phyloP scores from a whole-genome alignment of 2,888 invertebrate genomes.

The Eupithecia inturbata region DNA sequence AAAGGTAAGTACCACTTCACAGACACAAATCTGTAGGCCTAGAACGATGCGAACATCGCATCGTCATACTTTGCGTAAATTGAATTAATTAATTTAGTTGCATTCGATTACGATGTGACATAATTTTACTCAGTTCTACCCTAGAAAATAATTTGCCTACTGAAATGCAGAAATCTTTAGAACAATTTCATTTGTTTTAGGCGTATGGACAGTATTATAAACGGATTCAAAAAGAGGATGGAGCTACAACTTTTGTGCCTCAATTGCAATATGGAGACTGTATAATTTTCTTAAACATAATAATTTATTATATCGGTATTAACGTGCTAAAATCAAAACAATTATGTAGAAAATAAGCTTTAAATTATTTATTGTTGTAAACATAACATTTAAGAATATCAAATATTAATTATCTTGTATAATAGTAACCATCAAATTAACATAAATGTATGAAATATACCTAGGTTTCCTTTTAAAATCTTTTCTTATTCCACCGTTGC shows the following conservation, averaged over 20 bases:
- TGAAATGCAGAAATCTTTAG: neutral
- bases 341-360: constrained; percentile 39
- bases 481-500: constrained; percentile 13
- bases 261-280: constrained; percentile 75
- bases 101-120: too few species aligned
- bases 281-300: constrained; percentile 50
- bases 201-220: constrained; percentile 86
- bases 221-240: constrained; percentile 86
- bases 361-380: constrained; percentile 45
- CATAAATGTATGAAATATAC: constrained; percentile 23
- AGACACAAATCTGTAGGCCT: neutral
- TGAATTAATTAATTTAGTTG: too few species aligned
- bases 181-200: constrained; percentile 64
- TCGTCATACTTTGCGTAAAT: too few species aligned
- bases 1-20: constrained; percentile 64
- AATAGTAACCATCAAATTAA: constrained; percentile 38
- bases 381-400: constrained; percentile 32
- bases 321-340: constrained; percentile 3
- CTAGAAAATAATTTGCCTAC: too few species aligned
- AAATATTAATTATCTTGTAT: constrained; percentile 30
- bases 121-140: too few species aligned
- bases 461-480: neutral
- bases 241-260: constrained; percentile 88
- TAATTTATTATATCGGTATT: constrained; percentile 20
- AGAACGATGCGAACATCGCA: neutral